phyloP scores from a whole-genome alignment of 2,113 vertebrate genomes.

The Epinephelus cyanopodus region DNA sequence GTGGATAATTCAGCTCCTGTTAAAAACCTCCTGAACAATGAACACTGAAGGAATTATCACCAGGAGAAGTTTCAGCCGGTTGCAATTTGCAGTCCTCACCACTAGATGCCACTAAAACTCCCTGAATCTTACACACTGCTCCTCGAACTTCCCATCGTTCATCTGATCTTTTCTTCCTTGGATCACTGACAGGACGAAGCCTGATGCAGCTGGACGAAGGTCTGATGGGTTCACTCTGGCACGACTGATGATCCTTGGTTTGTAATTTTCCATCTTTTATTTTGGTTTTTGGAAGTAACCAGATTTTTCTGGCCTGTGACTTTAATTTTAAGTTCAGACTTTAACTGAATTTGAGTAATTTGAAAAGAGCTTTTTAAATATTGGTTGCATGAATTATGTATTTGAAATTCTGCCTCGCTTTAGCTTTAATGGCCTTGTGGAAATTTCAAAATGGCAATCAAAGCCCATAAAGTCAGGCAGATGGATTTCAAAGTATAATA shows the following conservation, averaged over 20 bases:
- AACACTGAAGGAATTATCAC: too few relatives aligned
- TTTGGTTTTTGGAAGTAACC: background rate
- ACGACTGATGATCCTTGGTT: background rate
- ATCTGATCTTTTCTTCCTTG: background rate
- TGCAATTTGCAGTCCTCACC: too few relatives aligned
- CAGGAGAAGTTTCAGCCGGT: too few relatives aligned
- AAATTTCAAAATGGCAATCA: background rate
- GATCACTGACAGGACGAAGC: too few relatives aligned
- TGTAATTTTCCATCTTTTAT: background rate
- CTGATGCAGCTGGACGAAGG: background rate
- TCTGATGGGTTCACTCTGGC: too few relatives aligned
- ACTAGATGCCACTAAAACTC: too few relatives aligned
- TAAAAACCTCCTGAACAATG: too few relatives aligned
- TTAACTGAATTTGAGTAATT: background rate
- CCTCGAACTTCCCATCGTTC: too few relatives aligned
- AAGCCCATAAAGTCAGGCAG: background rate
- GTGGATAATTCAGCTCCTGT: too few relatives aligned
- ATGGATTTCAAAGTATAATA: background rate
- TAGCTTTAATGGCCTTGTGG: background rate
- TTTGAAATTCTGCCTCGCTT: background rate
- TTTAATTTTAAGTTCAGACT: background rate
- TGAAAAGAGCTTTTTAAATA: background rate
- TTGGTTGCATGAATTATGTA: background rate
- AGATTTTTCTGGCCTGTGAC: background rate
- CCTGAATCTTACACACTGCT: too few relatives aligned